Base-by-base conservation (phyloP, 2,888 invertebrate genomes). In the Caenorhabditis plicata region DNA sequence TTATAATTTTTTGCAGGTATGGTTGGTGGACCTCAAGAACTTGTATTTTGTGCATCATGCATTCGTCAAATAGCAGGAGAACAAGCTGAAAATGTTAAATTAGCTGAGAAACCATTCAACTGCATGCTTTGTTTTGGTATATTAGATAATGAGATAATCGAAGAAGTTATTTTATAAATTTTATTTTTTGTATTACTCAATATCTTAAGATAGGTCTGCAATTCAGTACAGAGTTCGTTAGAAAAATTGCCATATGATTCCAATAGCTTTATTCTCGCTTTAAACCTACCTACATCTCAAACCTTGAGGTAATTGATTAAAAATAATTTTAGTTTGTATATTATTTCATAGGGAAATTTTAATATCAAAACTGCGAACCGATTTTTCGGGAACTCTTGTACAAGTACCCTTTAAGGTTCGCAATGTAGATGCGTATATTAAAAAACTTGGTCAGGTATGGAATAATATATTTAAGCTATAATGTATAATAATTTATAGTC, bases 221-320 rank as follows among this genome's bases (percentile, higher is more conserved):
- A n/a, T n/a, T n/a, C n/a, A 26, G 70, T 64, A 5, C 68, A 67
- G 41, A 55, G 53, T 22, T 55, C 50, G 20, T 66, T 77, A 1
- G 48, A 49, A n/a, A 60, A 53, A n/a, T 48, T 55, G 15, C 74
- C 70, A 3, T 78, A 71, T 43, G 79, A 78, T 44, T 71, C 75
- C 5, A 56, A 39, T 15, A 71, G 66, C 17, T 79, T 80, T 54
- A 61, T 77, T 40, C 52, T 78, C 39, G 78, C 78, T 9, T 47
- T 78, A 23, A 75, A 72, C 42, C 47, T 78, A 19, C 78, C 78
- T 13, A 68, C 64, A 19, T 66, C 75, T 25, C 74, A 74, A 53
- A 70, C 68, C 4, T 49, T 78, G 19, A 65, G 75, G 40, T 68
- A 61, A 36, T 41, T 44, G 15, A 41, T 73, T 42, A 33, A 62